Evolutionary conservation across 2,113 vertebrate species (phyloP).

Genomic region (Ammodytes marinus): DNA sequence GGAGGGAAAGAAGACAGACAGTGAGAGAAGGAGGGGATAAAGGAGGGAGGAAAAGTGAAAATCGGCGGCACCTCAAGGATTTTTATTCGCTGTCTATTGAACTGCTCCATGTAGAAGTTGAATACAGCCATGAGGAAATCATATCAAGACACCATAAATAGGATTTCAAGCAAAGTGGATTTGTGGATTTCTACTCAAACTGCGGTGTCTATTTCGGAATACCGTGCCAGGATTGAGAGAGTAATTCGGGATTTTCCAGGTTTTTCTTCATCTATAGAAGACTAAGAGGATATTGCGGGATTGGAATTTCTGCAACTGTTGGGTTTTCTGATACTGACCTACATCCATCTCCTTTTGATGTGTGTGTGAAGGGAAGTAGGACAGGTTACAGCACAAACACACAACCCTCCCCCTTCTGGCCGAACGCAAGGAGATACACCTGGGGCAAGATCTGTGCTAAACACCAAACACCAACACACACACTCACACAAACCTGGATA

Average conservation of each 20-base stretch:
- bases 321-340: constrained; percentile 62
- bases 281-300: constrained; percentile 74
- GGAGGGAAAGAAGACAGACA: neutral
- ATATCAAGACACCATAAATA: constrained; percentile 50
- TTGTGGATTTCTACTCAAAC: constrained; percentile 59
- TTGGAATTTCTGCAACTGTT: constrained; percentile 66
- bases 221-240: constrained; percentile 47
- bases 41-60: constrained; percentile 31
- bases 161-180: constrained; percentile 75
- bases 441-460: constrained; percentile 57
- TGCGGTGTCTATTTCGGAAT: constrained; percentile 66
- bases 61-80: constrained; percentile 24
- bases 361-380: constrained; percentile 48
- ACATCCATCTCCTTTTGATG: constrained; percentile 64
- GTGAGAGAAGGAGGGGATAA: constrained; percentile 1
- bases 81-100: neutral
- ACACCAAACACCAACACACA: constrained; percentile 27
- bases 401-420: constrained; percentile 13
- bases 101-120: constrained; percentile 12
- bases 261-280: constrained; percentile 64
- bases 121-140: constrained; percentile 53
- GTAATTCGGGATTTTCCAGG: constrained; percentile 73
- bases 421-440: constrained; percentile 64
- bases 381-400: constrained; percentile 55
- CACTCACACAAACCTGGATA: constrained; percentile 66